Percentiles rank a stretch among this genome's conserved stretches.
Conservation (phyloP, 2,797 vertebrate species). For the Okamejei kenojei region DNA sequence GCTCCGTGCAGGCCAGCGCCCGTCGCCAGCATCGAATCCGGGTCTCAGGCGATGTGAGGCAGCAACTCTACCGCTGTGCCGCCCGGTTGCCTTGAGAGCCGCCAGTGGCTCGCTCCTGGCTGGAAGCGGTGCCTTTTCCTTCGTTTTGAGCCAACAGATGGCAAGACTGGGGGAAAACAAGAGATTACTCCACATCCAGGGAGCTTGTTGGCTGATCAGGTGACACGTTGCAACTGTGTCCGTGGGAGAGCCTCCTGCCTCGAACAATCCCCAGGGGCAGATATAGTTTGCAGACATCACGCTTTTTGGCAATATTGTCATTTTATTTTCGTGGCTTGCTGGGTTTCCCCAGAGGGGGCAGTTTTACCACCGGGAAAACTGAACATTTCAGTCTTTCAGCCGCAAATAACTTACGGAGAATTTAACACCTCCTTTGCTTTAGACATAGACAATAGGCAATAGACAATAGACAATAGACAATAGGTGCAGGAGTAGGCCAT, state of each 20-base stretch:
- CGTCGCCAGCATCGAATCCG: too few species aligned
- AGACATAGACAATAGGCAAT: too few species aligned
- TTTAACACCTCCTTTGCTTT: neutral
- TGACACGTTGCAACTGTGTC: neutral
- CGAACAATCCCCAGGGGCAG: neutral
- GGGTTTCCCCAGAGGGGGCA: neutral
- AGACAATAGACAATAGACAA: too few species aligned
- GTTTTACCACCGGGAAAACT: neutral
- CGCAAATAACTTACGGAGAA: neutral
- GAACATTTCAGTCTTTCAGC: neutral
- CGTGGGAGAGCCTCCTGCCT: neutral
- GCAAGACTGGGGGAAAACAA: neutral
- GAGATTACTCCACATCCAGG: neutral
- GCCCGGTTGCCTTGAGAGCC: too few species aligned
- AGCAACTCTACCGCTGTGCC: too few species aligned
- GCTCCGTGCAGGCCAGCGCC: too few species aligned
- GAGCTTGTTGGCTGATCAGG: neutral
- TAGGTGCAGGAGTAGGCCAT: too few species aligned
- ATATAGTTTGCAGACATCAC: neutral
- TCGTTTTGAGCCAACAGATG: neutral
- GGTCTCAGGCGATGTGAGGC: too few species aligned
- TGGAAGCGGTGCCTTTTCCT: too few species aligned
- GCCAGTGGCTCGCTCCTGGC: too few species aligned
- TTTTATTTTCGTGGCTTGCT: neutral
- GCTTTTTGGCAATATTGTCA: neutral